phyloP scores from a whole-genome alignment of 2,888 invertebrate genomes.

The Pristionchus fissidentatus region DNA sequence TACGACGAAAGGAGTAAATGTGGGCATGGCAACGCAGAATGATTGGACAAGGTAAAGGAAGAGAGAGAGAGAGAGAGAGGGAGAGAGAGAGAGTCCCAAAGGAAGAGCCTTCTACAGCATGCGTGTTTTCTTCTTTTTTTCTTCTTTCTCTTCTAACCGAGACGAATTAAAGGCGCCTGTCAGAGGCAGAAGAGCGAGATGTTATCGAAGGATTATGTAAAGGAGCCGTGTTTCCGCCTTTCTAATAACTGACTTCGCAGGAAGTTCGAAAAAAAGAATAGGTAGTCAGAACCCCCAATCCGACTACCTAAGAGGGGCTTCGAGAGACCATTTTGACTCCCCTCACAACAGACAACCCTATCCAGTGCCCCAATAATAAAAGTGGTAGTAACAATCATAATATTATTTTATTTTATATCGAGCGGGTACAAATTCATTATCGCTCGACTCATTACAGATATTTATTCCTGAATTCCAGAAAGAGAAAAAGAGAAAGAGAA shows the following conservation, averaged over 20 bases:
- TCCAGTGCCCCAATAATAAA: not conserved
- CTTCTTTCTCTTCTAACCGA: not conserved
- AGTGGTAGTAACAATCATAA: not conserved
- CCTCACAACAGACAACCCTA: not conserved
- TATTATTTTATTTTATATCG: no score
- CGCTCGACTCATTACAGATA: no score
- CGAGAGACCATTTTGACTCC: conserved; percentile 20
- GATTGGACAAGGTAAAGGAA: no score
- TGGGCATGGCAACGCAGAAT: no score
- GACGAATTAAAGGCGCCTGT: conserved; percentile 41
- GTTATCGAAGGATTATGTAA: no score
- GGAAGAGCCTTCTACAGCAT: conserved; percentile 32
- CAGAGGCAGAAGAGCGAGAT: no score
- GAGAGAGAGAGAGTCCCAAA: not conserved
- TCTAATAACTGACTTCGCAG: conserved; percentile 7
- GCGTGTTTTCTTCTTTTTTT: not conserved
- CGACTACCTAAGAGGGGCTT: conserved; percentile 39
- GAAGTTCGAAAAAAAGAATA: not conserved
- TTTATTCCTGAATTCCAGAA: not conserved
- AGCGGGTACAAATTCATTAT: no score
- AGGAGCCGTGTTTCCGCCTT: conserved; percentile 47
- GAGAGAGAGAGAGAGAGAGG: not conserved
- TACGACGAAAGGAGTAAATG: no score
- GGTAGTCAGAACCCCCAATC: conserved; percentile 41
- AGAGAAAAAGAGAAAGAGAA: not conserved